Conservation (phyloP, 1,140 invertebrate species). For the Drosophila trapezifrons region DNA sequence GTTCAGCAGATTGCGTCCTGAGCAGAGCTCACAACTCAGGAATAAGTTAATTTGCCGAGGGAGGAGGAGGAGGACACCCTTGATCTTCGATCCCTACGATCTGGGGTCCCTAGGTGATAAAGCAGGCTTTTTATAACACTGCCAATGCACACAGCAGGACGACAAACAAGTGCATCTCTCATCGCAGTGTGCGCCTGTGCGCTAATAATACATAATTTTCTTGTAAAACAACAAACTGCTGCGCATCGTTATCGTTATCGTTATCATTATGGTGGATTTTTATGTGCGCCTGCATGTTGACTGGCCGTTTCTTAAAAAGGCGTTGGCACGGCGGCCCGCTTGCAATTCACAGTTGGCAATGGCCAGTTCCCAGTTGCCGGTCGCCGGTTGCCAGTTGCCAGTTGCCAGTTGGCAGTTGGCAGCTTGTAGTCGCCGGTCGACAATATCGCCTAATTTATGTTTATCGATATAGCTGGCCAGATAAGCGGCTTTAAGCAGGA, state of each 20-base stretch:
- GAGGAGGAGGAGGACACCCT: neutral
- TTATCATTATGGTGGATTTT: slow-evolving; percentile 78
- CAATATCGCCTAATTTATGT: slow-evolving; percentile 78
- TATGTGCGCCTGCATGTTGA: slow-evolving; percentile 77
- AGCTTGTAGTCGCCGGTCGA: slow-evolving; percentile 48
- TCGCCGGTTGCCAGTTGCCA: slow-evolving; percentile 4
- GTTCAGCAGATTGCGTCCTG: slow-evolving; percentile 40
- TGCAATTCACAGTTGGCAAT: slow-evolving; percentile 22
- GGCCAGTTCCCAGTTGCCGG: neutral
- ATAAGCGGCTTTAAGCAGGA: slow-evolving; percentile 67
- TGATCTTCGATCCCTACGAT: slow-evolving; percentile 12
- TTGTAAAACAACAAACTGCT: slow-evolving; percentile 79
- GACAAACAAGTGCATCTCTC: slow-evolving; percentile 64
- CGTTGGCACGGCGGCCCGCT: slow-evolving; percentile 38
- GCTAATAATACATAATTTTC: slow-evolving; percentile 81
- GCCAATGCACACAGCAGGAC: slow-evolving; percentile 65
- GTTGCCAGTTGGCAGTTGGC: slow-evolving; percentile 8
- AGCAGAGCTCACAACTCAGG: slow-evolving; percentile 76
- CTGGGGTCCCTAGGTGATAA: slow-evolving; percentile 53
- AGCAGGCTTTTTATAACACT: slow-evolving; percentile 72
- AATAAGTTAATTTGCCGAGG: slow-evolving; percentile 68
- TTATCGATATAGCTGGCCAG: slow-evolving; percentile 74
- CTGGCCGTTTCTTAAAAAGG: slow-evolving; percentile 59
- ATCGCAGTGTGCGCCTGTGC: slow-evolving; percentile 32
- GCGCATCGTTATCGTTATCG: slow-evolving; percentile 78